Base-by-base conservation (phyloP, 2,113 vertebrate species). In the Phocoena phocoena region DNA sequence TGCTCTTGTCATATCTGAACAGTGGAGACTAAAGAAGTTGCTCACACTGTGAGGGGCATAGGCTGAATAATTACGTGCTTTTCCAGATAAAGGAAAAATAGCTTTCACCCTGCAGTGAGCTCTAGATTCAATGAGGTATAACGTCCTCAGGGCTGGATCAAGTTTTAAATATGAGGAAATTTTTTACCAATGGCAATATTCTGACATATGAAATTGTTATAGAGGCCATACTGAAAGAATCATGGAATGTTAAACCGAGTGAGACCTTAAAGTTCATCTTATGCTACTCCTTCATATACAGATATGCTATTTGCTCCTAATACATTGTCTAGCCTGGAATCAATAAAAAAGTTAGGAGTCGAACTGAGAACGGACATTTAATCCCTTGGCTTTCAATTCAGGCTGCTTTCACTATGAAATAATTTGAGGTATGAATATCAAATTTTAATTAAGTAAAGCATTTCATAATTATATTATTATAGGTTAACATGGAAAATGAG, bases 1-100 rank as follows among this genome's bases (percentile, higher is more conserved):
- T 47, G 36, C 41, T 73, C 28, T 93, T 91, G 77, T 95, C 82
- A 95, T 81, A 90, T 79, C 41, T 92, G 28, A 93, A 95, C 93
- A 88, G 33, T 44, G 13, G 55, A 23, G 6, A 79, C 62, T 44
- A 38, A 88, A 89, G 26, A 96, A 96, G 65, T 50, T 91, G 13
- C 14, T 31, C 31, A 76, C 65, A 58, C 31, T 47, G n/a, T 55
- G 58, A 82, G 38, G 60, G n/a, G 5, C 17, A 53, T 17, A 73
- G 68, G 53, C 20, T 93, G n/a, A 87, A 68, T 81, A 77, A 82
- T 81, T 50, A 73, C 1, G 1, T n/a, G 14, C 50, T 84, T 89
- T 94, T 95, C n/a, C 50, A 88, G 44, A 93, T 63, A 31, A 95
- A 93, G 60, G 74, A 82, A 88, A 80, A 84, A 74, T 11, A 33